These are phyloP conservation scores for Muntiacus reevesi DNA, from an alignment of 2,113 vertebrate genomes.

Conservation along the genomic window DNA sequence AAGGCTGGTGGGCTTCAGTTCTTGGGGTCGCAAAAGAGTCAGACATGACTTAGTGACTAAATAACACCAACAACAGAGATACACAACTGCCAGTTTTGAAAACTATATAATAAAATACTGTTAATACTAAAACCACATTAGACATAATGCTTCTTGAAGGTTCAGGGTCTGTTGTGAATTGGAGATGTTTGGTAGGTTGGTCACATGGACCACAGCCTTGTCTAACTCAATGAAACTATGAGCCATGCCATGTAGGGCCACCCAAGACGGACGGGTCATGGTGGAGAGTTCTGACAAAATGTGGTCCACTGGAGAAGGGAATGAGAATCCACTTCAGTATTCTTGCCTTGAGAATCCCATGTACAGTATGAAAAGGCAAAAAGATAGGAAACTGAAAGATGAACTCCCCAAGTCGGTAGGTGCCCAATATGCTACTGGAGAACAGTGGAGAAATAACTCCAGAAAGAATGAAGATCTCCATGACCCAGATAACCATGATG, in stretches of 20 bases:
- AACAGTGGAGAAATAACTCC: not conserved
- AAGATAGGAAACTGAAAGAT: not conserved
- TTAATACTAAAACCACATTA: not conserved
- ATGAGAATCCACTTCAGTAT: not conserved
- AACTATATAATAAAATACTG: not conserved
- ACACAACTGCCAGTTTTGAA: not conserved
- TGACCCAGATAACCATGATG: not conserved
- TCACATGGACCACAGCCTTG: not conserved
- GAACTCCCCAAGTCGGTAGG: not conserved
- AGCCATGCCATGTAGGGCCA: not conserved
- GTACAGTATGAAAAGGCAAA: not conserved
- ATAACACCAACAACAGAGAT: fast-evolving
- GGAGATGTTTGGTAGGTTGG: not conserved
- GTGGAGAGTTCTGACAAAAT: not conserved
- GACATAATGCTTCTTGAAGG: not conserved
- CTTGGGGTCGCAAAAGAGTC: not conserved
- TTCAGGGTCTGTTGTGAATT: not conserved
- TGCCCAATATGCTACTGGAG: not conserved
- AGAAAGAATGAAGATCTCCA: not conserved
- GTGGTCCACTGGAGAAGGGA: not conserved
- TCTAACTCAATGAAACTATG: not conserved
- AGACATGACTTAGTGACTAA: not conserved
- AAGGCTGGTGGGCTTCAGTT: not conserved
- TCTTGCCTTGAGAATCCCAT: not conserved
- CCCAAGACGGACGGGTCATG: fast-evolving